Conservation (phyloP, 2,113 vertebrate genomes). For the Poicephalus meyeri region DNA sequence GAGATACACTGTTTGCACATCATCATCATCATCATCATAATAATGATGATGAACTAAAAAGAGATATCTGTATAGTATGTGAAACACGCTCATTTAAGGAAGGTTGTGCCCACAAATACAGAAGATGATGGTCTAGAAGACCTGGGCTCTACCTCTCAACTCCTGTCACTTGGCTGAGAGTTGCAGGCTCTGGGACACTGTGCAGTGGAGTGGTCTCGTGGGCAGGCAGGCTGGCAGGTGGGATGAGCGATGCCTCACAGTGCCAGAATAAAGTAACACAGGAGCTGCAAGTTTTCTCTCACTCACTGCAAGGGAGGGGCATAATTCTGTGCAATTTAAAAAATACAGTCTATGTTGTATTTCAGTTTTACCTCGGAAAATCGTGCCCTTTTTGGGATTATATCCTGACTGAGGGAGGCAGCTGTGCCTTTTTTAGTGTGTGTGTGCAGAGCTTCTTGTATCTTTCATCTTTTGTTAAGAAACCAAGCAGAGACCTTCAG, state of each 20-base stretch:
- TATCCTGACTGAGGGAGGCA: neutral
- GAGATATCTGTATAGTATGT: neutral
- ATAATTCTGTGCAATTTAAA: neutral
- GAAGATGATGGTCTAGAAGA: neutral
- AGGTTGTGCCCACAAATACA: neutral
- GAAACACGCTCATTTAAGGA: neutral
- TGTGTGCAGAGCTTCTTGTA: neutral
- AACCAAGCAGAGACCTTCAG: neutral
- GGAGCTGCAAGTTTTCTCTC: neutral
- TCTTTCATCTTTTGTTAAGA: neutral
- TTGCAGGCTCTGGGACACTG: accelerated
- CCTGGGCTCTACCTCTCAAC: neutral
- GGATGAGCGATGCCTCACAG: neutral
- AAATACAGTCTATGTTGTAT: neutral
- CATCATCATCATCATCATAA: neutral
- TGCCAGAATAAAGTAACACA: neutral
- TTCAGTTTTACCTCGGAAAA: neutral
- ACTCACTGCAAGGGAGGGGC: neutral
- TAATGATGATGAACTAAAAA: neutral
- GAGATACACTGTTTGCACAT: accelerated
- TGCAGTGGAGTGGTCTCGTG: too few relatives aligned
- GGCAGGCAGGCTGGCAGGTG: neutral
- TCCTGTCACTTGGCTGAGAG: neutral
- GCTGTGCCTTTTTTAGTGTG: neutral
- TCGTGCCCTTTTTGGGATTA: neutral